Conservation (phyloP, 1,140 invertebrate species). For the Scaptodrosophila lebanonensis region DNA sequence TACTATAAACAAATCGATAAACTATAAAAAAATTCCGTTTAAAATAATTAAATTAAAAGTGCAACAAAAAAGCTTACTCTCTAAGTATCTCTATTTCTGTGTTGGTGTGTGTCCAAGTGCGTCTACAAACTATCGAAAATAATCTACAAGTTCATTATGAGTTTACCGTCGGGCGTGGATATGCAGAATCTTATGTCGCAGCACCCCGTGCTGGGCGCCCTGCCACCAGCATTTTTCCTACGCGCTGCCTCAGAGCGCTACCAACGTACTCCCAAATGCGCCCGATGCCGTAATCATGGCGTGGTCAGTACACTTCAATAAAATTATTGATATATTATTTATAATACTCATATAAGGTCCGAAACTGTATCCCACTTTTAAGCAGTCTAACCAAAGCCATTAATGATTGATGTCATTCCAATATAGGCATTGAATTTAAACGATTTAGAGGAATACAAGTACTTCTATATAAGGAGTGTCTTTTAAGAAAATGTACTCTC, state of each 20-base stretch:
- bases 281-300: slow-evolving; percentile 98
- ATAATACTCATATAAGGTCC: not conserved
- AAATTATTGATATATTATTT: not conserved
- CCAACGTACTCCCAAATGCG: slow-evolving; percentile 99
- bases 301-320: slow-evolving; percentile 82
- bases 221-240: slow-evolving; percentile 89
- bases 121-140: not conserved
- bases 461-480: too few relatives aligned
- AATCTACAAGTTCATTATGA: slow-evolving; percentile 79
- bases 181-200: slow-evolving; percentile 88
- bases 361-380: not conserved
- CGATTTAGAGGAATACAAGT: too few relatives aligned
- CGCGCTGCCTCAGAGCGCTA: slow-evolving; percentile 93
- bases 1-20: too few relatives aligned
- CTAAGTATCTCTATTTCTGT: too few relatives aligned
- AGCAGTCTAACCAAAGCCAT: not conserved
- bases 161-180: slow-evolving; percentile 87
- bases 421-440: too few relatives aligned
- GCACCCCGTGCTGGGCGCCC: slow-evolving; percentile 87
- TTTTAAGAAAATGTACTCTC: too few relatives aligned
- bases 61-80: too few relatives aligned
- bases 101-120: not conserved
- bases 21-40: too few relatives aligned
- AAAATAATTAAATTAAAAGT: too few relatives aligned
- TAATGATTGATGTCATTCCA: too few relatives aligned